Evolutionary conservation across 2,888 invertebrate genomes (phyloP).

Genomic region (Athripsodes cinereus): DNA sequence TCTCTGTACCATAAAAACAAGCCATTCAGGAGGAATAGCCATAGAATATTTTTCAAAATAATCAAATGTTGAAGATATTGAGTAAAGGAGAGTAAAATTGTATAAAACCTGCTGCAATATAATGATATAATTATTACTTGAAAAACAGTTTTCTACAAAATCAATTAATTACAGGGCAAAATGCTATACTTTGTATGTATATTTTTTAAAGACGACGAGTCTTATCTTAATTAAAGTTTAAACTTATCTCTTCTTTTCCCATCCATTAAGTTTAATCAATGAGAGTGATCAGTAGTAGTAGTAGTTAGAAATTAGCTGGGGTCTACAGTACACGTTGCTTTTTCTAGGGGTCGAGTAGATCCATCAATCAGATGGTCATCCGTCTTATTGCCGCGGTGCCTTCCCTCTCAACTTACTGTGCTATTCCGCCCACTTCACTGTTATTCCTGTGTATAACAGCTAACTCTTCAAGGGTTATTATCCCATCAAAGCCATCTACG

Average conservation of each 20-base stretch:
- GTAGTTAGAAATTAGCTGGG: conserved; percentile 17
- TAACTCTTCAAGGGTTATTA: conserved; percentile 19
- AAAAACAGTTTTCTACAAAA: no score
- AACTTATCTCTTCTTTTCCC: conserved; percentile 8
- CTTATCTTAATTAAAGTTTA: conserved; percentile 9
- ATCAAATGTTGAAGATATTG: no score
- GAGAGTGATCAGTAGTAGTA: conserved; percentile 17
- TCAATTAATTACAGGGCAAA: neutral
- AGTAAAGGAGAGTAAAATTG: no score
- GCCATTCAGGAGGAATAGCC: no score
- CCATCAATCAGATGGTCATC: conserved; percentile 26
- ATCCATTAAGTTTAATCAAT: conserved; percentile 25
- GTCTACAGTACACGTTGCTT: conserved; percentile 1
- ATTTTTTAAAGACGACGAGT: neutral
- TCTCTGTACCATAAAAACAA: no score
- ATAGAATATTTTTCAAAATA: no score
- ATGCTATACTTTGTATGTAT: neutral
- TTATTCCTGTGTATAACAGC: neutral
- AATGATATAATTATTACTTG: no score
- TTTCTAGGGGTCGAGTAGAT: conserved; percentile 8
- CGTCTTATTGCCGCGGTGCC: conserved; percentile 23
- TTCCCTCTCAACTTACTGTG: no score
- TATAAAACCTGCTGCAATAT: no score
- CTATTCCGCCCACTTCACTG: neutral
- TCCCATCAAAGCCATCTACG: conserved; percentile 18